phyloP scores from a whole-genome alignment of 2,113 vertebrate genomes.

The Tiliqua scincoides region DNA sequence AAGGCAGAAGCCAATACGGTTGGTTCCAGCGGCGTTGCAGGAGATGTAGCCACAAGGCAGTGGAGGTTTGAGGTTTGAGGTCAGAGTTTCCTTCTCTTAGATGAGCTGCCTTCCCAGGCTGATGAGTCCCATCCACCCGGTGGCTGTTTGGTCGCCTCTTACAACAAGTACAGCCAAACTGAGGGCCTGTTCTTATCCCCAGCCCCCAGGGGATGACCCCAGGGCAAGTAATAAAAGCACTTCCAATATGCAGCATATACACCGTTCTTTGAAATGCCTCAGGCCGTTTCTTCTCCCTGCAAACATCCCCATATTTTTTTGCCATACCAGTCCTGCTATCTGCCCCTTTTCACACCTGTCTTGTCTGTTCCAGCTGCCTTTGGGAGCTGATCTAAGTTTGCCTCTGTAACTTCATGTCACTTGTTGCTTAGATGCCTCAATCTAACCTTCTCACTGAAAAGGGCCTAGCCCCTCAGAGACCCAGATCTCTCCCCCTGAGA shows the following conservation, averaged over 20 bases:
- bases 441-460: background rate
- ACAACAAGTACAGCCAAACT: too few species aligned
- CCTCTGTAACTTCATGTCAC: background rate
- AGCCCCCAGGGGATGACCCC: too few species aligned
- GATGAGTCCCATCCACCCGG: too few species aligned
- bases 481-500: background rate
- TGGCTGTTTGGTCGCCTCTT: too few species aligned
- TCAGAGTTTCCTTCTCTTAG: too few species aligned
- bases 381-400: background rate
- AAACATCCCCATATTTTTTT: background rate
- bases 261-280: background rate
- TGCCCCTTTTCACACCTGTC: background rate
- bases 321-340: background rate
- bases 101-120: too few species aligned
- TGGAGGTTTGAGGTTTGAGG: too few species aligned
- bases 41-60: too few species aligned
- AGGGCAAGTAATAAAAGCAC: too few species aligned
- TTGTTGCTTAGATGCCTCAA: background rate
- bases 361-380: background rate
- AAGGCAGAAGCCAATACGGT: too few species aligned
- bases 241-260: background rate
- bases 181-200: too few species aligned
- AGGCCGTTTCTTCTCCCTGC: background rate
- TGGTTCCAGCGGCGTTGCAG: too few species aligned
- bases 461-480: background rate